Base-by-base conservation (phyloP, 2,113 vertebrate species). In the Eleginops maclovinus region DNA sequence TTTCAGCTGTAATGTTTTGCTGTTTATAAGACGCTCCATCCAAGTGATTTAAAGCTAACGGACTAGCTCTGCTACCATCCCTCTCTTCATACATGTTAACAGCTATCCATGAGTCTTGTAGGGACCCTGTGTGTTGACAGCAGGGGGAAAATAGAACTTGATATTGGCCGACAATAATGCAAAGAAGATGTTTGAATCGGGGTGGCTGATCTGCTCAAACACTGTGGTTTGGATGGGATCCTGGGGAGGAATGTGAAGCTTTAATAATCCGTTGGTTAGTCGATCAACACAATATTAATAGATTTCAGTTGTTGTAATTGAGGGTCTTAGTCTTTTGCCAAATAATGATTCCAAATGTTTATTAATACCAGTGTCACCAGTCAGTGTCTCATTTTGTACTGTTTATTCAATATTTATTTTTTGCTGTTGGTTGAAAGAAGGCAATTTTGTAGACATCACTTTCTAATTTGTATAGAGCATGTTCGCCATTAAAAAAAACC, bases 171-270 rank as follows among this genome's bases (percentile, higher is more conserved):
- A 75, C 21, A 41, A 50, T 76, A 67, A 84, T 55, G 62, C 21
- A 72, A 40, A 77, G 7, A 73, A 81, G 84, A 83, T 88, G 79
- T 65, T 75, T 61, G 68, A 44, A 61, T 70, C 40, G 24, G 77
- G 47, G 53, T 46, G 74, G 63, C 21, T 22, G 54, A 61, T 54
- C 53, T 53, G 54, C 50, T 54, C 10, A 64, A 72, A 75, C 59
- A 43, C 60, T 47, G 73, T 12, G 83, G 65, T 61, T 69, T 73
- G 58, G 61, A 75, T 3, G 22, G 14, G 44, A 47, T 13, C 31
- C 17, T 13, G 16, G 9, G 46, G 17, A 65, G 69, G 69, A 70
- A 81, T 36, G 74, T 46, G 2, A 10, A 13, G 16, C 11, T 26
- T 61, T 28, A 53, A 22, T 50, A 22, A 14, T 70, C n/a, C 4